phyloP scores from a whole-genome alignment of 2,888 invertebrate species.

The Andrena camellia region DNA sequence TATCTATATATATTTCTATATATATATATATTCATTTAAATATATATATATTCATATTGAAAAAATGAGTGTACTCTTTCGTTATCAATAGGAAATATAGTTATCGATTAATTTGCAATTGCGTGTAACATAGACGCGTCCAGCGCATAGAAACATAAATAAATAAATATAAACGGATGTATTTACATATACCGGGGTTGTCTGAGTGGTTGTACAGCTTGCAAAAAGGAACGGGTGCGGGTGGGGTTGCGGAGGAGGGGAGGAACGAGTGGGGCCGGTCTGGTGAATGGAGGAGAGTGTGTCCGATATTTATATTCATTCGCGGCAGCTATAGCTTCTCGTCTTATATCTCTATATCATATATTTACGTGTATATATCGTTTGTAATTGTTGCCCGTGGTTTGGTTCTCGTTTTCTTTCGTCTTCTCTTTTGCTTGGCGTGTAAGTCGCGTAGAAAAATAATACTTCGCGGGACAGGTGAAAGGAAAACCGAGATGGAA shows the following conservation, averaged over 20 bases:
- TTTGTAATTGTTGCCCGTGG: conserved; percentile 45
- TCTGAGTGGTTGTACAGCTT: conserved; percentile 18
- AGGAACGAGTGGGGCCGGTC: neutral
- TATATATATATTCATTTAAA: conserved; percentile 65
- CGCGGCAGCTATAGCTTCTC: conserved; percentile 41
- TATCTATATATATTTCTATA: conserved; percentile 69
- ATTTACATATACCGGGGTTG: conserved; percentile 74
- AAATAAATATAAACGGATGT: conserved; percentile 82
- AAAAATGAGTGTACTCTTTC: conserved; percentile 75
- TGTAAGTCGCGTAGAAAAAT: conserved; percentile 48
- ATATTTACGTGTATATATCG: conserved; percentile 63
- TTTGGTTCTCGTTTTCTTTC: conserved; percentile 15
- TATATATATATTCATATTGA: conserved; percentile 69
- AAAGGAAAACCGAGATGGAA: conserved; percentile 57
- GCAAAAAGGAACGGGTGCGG: neutral
- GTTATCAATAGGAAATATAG: conserved; percentile 71
- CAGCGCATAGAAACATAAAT: conserved; percentile 84
- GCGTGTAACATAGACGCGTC: conserved; percentile 82
- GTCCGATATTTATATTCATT: conserved; percentile 49
- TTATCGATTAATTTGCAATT: conserved; percentile 75
- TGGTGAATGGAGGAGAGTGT: conserved; percentile 10
- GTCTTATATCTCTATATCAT: conserved; percentile 44
- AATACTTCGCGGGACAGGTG: conserved; percentile 59
- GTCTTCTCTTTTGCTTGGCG: neutral
- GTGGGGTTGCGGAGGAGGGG: neutral